Conservation (phyloP, 2,888 invertebrate species). For the Leuctra nigra region DNA sequence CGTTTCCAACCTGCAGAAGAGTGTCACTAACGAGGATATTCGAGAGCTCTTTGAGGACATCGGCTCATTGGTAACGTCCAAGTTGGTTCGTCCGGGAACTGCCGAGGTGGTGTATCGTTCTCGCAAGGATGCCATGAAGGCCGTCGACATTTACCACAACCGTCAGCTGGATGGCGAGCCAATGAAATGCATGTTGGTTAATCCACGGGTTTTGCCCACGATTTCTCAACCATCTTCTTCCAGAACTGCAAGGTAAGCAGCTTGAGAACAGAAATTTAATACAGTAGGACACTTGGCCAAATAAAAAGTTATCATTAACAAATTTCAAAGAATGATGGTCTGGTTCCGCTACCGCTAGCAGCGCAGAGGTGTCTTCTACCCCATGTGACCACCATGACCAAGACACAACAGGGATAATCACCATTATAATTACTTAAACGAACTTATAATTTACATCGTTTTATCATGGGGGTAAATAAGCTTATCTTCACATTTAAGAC, state of each 20-base stretch:
- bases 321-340: no score
- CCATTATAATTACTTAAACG: no score
- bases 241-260: slow-evolving; percentile 1
- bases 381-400: no score
- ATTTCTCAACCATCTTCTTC: not conserved
- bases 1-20: slow-evolving; percentile 81
- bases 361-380: no score
- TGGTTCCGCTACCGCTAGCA: no score
- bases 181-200: slow-evolving; percentile 84
- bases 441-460: no score
- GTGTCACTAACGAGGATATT: slow-evolving; percentile 86
- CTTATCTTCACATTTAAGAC: no score
- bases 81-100: slow-evolving; percentile 77
- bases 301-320: no score
- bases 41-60: slow-evolving; percentile 93
- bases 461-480: no score
- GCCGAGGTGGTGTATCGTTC: slow-evolving; percentile 89
- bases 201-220: slow-evolving; percentile 53
- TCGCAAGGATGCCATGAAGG: slow-evolving; percentile 78
- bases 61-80: slow-evolving; percentile 76
- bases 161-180: slow-evolving; percentile 89
- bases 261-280: no score
- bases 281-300: no score
- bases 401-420: no score
- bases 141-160: slow-evolving; percentile 90